Base-by-base conservation (phyloP, 1,140 invertebrate genomes). In the Galendromus occidentalis region DNA sequence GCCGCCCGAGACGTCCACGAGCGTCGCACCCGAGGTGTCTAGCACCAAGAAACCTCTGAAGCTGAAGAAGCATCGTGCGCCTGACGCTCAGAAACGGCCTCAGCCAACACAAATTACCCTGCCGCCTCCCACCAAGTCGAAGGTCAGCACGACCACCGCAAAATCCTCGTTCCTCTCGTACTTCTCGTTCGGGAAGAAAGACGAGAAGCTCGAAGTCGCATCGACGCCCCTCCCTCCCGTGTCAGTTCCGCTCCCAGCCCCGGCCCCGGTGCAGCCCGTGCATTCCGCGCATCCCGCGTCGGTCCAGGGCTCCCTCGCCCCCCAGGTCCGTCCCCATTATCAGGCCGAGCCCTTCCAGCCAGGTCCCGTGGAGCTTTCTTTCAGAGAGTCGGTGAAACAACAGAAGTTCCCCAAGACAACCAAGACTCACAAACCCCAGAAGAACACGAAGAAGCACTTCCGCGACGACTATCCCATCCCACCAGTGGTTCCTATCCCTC, bases 391-490 rank as follows among this genome's bases (percentile, higher is more conserved):
- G 51, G 51, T 25, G 33, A 59, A 59, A 25, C 51, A 25, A 22
- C 51, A 59, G 51, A 59, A 59, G 51, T 59, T 59, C 51, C 51
- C 51, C 1, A 59, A 59, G 51, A 59, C 51, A 25, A 59, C 51
- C 4, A 59, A 59, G 22, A 59, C 17, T 33, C 51, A 59, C 14
- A 59, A 59, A 9, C 14, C 25, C 6, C 33, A 25, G 51, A 59
- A 59, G 51, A 25, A 17, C 33, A 29, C 51, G 2, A 59, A 59
- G 22, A 59, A 59, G 20, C 45, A 47, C 14, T 59, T 59, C 51
- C 25, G 12, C 14, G 51, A 59, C 22, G 51, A 59, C 12, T 59
- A 59, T 22, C 51, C 51, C 51, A 59, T 59, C 14, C 51, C 51
- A 4, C 51, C 51, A 59, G 51, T 22, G 25, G 51, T 59, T 25